Evolutionary conservation across 2,797 vertebrate genomes (phyloP), one percentile per base, ranked within the genome.

Genomic region (Syngnathus acus): DNA sequence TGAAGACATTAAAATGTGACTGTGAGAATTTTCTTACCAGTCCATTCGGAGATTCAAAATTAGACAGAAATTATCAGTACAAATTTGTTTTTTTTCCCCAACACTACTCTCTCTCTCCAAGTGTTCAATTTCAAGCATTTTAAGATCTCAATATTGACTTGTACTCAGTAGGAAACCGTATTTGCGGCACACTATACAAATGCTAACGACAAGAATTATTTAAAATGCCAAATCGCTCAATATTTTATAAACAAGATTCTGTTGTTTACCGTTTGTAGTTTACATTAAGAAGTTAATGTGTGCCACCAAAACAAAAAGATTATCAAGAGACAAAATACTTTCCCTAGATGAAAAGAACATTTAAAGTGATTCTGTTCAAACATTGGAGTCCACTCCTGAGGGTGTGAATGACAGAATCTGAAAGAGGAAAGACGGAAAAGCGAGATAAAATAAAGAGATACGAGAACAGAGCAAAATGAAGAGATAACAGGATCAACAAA

Each of bases 101-200:
- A 76, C 69, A 78, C 84, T 88, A 87, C 89, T 90, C 83, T 86
- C 72, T 65, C 62, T 42, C 74, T 73, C 87, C 14, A 90, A 88
- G 85, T 84, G 87, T 88, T 88, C 82, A 84, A 90, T 90, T 89
- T 90, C 86, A 89, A 86, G 88, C 84, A 68, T 86, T 86, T 88
- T 70, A 74, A 38, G 55, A 68, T 72, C 71, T 83, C 78, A 50
- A 65, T 67, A 72, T 72, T 79, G 77, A 83, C 76, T 72, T 32
- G 4, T 78, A 69, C 82, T 87, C 80, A 84, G 77, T 73, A 82
- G 82, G 79, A 83, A 87, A 85, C 70, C 72, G 50, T 74, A 73
- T 83, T 85, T 82, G 68, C 74, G 71, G 65, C 73, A 59, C 11
- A 68, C 78, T 71, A 75, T 71, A 74, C 79, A 51, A 51, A 9